phyloP scores from a whole-genome alignment of 1,140 invertebrate genomes.

The Eumeta japonica region DNA sequence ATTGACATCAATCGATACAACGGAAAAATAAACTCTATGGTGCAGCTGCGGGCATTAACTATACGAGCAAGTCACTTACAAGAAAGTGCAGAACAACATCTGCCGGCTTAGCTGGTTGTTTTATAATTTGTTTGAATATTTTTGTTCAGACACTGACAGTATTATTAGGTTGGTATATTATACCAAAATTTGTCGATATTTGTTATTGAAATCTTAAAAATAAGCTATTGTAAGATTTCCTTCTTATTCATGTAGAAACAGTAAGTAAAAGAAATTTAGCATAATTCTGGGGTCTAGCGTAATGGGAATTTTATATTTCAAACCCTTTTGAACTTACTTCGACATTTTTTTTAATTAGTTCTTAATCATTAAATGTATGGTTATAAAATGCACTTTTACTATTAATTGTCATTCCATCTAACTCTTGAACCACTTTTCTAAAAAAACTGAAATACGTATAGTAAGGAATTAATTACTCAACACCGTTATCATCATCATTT shows the following conservation, averaged over 20 bases:
- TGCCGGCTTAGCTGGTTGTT: too few species aligned
- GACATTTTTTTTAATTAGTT: neutral
- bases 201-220: conserved; percentile 24
- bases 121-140: too few species aligned
- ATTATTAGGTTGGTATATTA: too few species aligned
- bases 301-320: conserved; percentile 8
- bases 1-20: too few species aligned
- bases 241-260: neutral
- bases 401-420: neutral
- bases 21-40: too few species aligned
- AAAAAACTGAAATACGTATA: neutral
- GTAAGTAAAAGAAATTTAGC: conserved; percentile 6
- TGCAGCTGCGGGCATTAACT: too few species aligned
- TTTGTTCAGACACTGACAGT: too few species aligned
- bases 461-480: neutral
- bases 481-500: conserved; percentile 1
- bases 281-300: conserved; percentile 9
- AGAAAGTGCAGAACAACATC: too few species aligned
- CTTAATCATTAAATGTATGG: neutral
- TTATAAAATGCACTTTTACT: neutral
- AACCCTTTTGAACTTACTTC: neutral
- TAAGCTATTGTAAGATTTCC: conserved; percentile 8
- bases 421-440: neutral
- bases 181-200: conserved; percentile 20
- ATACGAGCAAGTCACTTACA: too few species aligned